A percentile compares a stretch with the other conserved stretches of the same genome.
Conservation (phyloP, 2,888 invertebrate species). For the Dendrolimus houi region DNA sequence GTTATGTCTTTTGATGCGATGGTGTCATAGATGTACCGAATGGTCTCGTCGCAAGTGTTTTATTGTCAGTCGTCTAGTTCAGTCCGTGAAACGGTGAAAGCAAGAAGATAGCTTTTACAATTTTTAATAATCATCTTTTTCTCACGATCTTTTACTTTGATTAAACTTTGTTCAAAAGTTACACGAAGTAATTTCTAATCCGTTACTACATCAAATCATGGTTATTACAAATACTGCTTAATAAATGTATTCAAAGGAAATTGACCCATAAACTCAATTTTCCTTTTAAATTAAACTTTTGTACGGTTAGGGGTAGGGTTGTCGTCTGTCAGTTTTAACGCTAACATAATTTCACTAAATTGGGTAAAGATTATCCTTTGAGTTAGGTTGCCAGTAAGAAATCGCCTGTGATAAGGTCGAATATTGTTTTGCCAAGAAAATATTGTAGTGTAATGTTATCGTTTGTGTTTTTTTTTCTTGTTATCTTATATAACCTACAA, state of each 20-base stretch:
- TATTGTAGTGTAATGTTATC: no score
- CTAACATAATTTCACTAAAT: no score
- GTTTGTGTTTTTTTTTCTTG: no score
- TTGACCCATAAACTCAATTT: neutral
- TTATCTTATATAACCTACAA: no score
- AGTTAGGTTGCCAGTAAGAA: no score
- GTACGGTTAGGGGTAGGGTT: no score
- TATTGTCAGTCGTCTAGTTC: slow-evolving; percentile 11
- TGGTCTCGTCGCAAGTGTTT: slow-evolving; percentile 9
- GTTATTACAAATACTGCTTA: slow-evolving; percentile 5
- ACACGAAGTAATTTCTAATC: slow-evolving; percentile 17
- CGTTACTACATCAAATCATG: slow-evolving; percentile 18
- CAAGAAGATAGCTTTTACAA: slow-evolving; percentile 30
- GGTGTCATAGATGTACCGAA: slow-evolving; percentile 9
- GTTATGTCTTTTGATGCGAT: neutral
- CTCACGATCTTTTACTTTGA: slow-evolving; percentile 47
- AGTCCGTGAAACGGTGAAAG: slow-evolving; percentile 59
- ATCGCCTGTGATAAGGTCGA: no score
- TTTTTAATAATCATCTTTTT: slow-evolving; percentile 35
- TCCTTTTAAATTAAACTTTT: no score
- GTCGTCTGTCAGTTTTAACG: no score
- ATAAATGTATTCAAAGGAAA: neutral
- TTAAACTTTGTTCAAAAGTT: slow-evolving; percentile 26
- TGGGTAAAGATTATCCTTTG: no score
- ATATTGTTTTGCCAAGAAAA: no score